A percentile compares a stretch with the other conserved stretches of the same genome.
Evolutionary conservation across 2,888 invertebrate genomes (phyloP).

Genomic region (Ectemnius continuus): DNA sequence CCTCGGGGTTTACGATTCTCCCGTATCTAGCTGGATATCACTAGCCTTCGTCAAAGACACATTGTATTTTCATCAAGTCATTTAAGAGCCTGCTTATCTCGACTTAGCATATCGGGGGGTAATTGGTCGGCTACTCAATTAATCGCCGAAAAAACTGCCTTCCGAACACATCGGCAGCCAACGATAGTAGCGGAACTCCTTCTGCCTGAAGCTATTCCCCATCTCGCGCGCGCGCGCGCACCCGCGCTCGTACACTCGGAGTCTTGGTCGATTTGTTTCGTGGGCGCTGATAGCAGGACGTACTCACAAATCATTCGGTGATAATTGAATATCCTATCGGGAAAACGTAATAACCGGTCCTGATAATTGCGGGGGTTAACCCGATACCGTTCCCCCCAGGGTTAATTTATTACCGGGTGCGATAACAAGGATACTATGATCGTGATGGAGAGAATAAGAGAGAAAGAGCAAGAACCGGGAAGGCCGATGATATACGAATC

Average conservation of each 20-base stretch:
- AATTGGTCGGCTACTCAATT: conserved; percentile 14
- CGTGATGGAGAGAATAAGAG: too few relatives aligned
- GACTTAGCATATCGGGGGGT: conserved; percentile 11
- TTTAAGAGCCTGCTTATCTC: conserved; percentile 3
- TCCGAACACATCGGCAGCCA: neutral
- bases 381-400: conserved; percentile 23
- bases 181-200: conserved; percentile 1
- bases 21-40: neutral
- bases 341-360: conserved; percentile 47
- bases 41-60: conserved; percentile 10
- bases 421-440: conserved; percentile 30
- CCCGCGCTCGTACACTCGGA: neutral
- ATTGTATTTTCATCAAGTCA: neutral
- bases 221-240: conserved; percentile 9
- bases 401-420: conserved; percentile 40
- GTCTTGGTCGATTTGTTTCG: conserved; percentile 20
- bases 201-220: neutral
- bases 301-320: conserved; percentile 29
- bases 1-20: conserved; percentile 22
- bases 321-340: conserved; percentile 40
- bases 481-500: conserved; percentile 36
- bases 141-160: neutral
- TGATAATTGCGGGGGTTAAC: conserved; percentile 38
- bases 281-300: conserved; percentile 11
- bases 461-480: neutral